Base-by-base conservation (phyloP, 2,888 invertebrate species). In the Ectemnius cavifrons region DNA sequence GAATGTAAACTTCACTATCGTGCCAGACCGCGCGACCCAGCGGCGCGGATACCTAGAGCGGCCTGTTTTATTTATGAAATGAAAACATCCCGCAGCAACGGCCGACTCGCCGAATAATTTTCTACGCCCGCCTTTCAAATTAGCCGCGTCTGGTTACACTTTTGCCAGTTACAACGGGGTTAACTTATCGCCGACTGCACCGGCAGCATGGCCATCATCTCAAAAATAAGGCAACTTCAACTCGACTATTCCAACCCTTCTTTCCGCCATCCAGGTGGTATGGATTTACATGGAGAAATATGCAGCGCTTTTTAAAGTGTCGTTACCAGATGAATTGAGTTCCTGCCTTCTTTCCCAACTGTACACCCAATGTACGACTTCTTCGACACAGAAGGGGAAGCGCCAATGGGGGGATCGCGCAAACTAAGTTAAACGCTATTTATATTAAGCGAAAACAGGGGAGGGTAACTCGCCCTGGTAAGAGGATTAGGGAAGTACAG, bases 1-100 rank as follows among this genome's bases (percentile, higher is more conserved):
- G 75, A 81, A 75, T 79, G 81, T 75, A 81, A 81, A 81, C 79
- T 73, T 66, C 27, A 27, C 71, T 71, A 77, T 79, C 80, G 67
- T 6, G 5, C 8, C 57, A 57, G 37, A 13, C 52, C 49, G n/a
- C 27, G 37, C n/a, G 59, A 63, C 71, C 49, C 67, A 45, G 75
- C 59, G 67, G 59, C 72, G 16, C 45, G 13, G 14, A n/a, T 16
- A 56, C 49, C 63, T 11, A 46, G 46, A 18, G 20, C 37, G 37
- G 37, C 37, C 37, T 52, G 63, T 79, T 81, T 81, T 81, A 81
- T 81, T 74, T 78, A 70, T 74, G 72, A 79, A 81, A 78, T 63
- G 71, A 78, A 68, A 81, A 68, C 66, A 79, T 72, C 67, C 71
- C 60, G 61, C 47, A 58, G 47, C n/a, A 59, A n/a, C 46, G 28